These are phyloP conservation scores for Microcebus tavaratra DNA, from an alignment of 2,113 vertebrate species.

Conservation along the genomic window DNA sequence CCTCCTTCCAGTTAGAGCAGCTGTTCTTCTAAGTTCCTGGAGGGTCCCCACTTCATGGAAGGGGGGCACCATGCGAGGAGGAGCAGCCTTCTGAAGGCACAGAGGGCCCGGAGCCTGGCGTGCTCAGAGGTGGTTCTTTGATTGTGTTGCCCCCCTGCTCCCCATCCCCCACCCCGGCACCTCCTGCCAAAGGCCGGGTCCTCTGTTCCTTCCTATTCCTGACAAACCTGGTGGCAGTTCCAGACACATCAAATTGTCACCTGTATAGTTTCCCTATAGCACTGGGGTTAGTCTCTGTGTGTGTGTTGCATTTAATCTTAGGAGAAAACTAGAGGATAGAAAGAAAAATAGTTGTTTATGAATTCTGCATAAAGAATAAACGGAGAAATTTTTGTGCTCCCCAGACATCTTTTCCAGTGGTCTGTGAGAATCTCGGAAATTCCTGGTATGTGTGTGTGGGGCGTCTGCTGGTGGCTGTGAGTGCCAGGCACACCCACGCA, in stretches of 20 bases:
- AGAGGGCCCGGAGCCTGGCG: not conserved
- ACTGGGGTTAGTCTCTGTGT: not conserved
- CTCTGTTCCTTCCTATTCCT: not conserved
- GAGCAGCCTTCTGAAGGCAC: not conserved
- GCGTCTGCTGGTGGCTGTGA: not conserved
- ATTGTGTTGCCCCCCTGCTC: too few species aligned
- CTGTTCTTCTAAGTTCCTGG: not conserved
- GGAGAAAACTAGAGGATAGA: not conserved
- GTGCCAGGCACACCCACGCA: accelerated
- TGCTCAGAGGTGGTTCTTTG: not conserved
- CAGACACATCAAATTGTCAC: not conserved
- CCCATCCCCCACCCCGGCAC: too few species aligned
- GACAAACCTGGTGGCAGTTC: too few species aligned
- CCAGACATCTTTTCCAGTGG: not conserved
- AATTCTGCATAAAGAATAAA: not conserved
- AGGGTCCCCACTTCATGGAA: not conserved
- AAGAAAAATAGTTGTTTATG: not conserved
- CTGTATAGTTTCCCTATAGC: not conserved
- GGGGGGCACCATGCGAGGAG: not conserved
- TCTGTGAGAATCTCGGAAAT: not conserved
- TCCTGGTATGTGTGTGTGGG: not conserved
- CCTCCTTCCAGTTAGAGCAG: not conserved
- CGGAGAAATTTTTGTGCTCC: not conserved
- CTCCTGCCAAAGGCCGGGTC: not conserved
- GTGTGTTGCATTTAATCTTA: not conserved